Conservation (phyloP, 2,888 invertebrate genomes). For the Monoplex corrugatus region DNA sequence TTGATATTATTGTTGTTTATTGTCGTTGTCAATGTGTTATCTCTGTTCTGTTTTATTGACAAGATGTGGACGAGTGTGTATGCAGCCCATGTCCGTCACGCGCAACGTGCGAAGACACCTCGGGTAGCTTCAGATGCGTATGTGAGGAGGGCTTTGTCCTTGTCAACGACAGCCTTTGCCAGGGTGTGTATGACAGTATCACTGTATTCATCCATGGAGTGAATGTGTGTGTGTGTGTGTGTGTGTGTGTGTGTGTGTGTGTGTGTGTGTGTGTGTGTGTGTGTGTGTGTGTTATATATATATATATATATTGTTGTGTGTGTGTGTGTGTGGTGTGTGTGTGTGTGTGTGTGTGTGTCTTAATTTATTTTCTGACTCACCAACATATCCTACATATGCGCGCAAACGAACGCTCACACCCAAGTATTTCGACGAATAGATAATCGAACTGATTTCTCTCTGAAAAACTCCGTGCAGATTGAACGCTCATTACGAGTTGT, state of each 20-base stretch:
- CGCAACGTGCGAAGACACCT: conserved; percentile 47
- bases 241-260: not conserved
- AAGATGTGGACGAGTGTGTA: conserved; percentile 53
- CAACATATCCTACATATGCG: no score
- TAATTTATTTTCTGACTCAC: no score
- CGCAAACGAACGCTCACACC: no score
- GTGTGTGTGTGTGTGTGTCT: no score
- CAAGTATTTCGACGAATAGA: no score
- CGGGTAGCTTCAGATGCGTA: conserved; percentile 49
- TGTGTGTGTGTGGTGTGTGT: not conserved
- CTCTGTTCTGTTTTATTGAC: not conserved
- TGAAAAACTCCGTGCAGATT: no score
- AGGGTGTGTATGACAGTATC: not conserved
- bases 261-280: not conserved
- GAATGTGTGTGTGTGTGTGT: not conserved
- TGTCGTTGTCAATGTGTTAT: no score
- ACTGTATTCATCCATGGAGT: not conserved
- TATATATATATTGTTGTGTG: not conserved
- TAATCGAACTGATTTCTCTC: no score
- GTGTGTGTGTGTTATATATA: not conserved
- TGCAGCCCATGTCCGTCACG: conserved; percentile 40
- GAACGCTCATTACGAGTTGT: no score
- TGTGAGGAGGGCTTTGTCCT: conserved; percentile 47
- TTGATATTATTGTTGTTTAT: no score
- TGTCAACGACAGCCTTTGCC: not conserved